phyloP scores from a whole-genome alignment of 2,113 vertebrate species.

The Nothocercus nigrocapillus region DNA sequence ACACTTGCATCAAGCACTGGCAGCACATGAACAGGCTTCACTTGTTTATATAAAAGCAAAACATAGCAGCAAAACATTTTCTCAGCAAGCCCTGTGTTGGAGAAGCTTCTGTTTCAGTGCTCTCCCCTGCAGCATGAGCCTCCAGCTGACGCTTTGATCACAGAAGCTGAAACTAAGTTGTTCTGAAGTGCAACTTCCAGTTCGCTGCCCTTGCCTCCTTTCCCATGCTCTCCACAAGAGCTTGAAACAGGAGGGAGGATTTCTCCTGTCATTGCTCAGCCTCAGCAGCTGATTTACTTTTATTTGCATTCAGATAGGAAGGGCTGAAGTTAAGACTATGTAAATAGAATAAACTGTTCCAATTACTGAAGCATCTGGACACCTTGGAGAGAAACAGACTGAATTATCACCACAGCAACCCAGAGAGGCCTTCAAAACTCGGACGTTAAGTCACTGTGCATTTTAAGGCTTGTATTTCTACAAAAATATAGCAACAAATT shows the following conservation, averaged over 20 bases:
- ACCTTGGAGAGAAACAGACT: slow-evolving; percentile 1
- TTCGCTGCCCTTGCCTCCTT: not conserved
- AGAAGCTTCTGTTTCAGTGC: not conserved
- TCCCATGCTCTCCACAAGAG: not conserved
- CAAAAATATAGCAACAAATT: not conserved
- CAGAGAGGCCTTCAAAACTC: not conserved
- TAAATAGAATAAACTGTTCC: not conserved
- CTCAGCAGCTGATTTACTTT: not conserved
- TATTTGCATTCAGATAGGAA: not conserved
- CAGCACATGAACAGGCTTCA: not conserved
- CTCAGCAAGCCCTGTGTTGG: rapidly evolving
- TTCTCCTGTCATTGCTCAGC: not conserved
- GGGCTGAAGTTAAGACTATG: slow-evolving; percentile 6
- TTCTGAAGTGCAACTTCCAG: not conserved
- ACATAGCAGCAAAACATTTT: not conserved
- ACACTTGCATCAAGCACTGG: not conserved
- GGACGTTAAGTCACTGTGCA: not conserved
- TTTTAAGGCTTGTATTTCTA: not conserved
- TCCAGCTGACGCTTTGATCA: not conserved
- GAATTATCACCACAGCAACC: slow-evolving; percentile 24
- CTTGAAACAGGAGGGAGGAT: not conserved
- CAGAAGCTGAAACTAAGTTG: not conserved
- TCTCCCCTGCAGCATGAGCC: not conserved
- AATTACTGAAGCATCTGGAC: not conserved
- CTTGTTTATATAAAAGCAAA: not conserved